A percentile compares a stretch with the other conserved stretches of the same genome.
These are phyloP conservation scores for Corythoichthys haematopterus DNA, from an alignment of 2,113 vertebrate genomes.

Conservation along the genomic window DNA sequence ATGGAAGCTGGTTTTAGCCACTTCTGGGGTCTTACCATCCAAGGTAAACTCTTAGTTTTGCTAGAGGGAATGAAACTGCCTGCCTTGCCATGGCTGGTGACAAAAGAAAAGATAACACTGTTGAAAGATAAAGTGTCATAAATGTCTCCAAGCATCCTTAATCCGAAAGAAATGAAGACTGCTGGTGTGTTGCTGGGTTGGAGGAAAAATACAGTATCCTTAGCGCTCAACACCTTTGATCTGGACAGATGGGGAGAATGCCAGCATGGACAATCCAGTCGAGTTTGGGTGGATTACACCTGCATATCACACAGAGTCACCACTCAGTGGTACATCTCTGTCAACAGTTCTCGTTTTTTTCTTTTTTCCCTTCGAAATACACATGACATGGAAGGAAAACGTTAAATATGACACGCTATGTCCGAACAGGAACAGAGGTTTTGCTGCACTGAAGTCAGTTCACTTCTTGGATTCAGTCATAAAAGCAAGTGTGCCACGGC, in stretches of 20 bases:
- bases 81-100: conserved; percentile 30
- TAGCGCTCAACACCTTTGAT: conserved; percentile 62
- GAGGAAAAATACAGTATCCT: conserved; percentile 39
- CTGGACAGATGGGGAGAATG: conserved; percentile 40
- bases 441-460: conserved; percentile 10
- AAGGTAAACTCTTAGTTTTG: conserved; percentile 55
- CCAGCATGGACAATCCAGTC: conserved; percentile 48
- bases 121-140: conserved; percentile 62
- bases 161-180: conserved; percentile 64
- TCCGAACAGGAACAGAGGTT: conserved; percentile 16
- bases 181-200: conserved; percentile 44
- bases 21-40: conserved; percentile 42
- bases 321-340: conserved; percentile 50
- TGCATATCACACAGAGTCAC: conserved; percentile 58
- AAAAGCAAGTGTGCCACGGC: conserved; percentile 24
- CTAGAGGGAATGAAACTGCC: conserved; percentile 25
- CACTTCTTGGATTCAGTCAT: conserved; percentile 41
- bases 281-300: conserved; percentile 61
- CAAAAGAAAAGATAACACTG: conserved; percentile 52
- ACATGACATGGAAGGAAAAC: conserved; percentile 31
- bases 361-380: conserved; percentile 23
- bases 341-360: conserved; percentile 59
- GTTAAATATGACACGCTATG: conserved; percentile 37
- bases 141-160: conserved; percentile 59
- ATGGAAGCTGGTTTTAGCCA: conserved; percentile 1